Evolutionary conservation across 2,113 vertebrate species (phyloP).

Genomic region (Barnardius zonarius): DNA sequence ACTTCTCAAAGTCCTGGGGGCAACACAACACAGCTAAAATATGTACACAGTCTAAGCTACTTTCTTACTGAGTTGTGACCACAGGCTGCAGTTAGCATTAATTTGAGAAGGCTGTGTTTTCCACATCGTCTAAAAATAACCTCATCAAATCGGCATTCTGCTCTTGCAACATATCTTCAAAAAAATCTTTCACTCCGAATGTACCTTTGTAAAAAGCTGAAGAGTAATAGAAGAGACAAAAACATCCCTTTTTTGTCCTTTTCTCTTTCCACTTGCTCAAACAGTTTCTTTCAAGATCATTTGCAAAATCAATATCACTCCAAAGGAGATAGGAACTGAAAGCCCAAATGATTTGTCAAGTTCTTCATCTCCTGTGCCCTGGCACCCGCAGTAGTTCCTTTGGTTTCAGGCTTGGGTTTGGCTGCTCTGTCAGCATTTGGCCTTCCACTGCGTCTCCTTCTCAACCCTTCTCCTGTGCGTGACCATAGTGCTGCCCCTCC

Average conservation of each 20-base stretch:
- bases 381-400: background rate
- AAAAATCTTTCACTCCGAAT: background rate
- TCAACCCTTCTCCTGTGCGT: background rate
- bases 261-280: background rate
- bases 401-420: background rate
- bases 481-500: background rate
- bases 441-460: background rate
- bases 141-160: background rate
- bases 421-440: background rate
- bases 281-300: background rate
- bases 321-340: background rate
- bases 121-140: background rate
- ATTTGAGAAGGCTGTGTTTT: background rate
- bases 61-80: background rate
- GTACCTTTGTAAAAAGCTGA: background rate
- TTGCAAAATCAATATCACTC: background rate
- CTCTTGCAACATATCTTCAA: background rate
- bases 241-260: background rate
- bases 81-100: background rate
- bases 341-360: background rate
- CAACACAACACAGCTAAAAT: no score
- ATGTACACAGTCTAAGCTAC: background rate
- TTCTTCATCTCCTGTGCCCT: background rate
- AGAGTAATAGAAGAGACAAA: background rate
- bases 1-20: no score